Evolutionary conservation across 64 coral and sea anemone species (phyloP).

Genomic region (Pachyseris speciosa): DNA sequence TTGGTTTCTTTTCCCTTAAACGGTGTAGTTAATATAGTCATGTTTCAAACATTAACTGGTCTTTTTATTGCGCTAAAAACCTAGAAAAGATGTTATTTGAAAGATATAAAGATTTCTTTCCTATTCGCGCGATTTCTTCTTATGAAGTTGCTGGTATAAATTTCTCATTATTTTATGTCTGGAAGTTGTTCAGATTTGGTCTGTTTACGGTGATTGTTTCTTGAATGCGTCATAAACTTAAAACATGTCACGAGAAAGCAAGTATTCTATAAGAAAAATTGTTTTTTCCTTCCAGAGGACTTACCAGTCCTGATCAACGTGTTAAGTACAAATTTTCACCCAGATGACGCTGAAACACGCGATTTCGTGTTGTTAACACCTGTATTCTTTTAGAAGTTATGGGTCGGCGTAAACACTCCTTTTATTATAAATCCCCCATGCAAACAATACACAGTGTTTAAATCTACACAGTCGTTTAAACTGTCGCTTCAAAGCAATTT

Average conservation of each 20-base stretch:
- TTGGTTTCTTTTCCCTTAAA: no score
- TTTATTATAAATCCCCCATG: constrained; percentile 21
- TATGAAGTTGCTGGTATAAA: no score
- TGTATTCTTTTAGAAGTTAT: constrained; percentile 5
- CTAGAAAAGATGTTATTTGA: no score
- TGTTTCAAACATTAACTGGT: no score
- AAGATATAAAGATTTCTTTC: no score
- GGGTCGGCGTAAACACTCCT: constrained; percentile 4
- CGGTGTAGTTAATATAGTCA: no score
- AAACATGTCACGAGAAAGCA: neutral
- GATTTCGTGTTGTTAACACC: constrained; percentile 23
- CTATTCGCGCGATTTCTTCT: neutral
- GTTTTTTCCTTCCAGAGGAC: neutral
- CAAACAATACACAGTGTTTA: constrained; percentile 45
- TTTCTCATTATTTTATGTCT: neutral
- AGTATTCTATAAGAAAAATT: neutral
- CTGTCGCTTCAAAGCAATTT: neutral
- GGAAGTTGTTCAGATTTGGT: neutral
- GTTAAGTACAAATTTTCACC: neutral
- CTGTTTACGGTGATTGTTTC: neutral
- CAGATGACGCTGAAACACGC: neutral
- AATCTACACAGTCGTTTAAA: constrained; percentile 4
- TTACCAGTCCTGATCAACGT: neutral
- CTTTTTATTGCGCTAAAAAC: no score
- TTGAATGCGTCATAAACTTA: neutral